A percentile compares a stretch with the other conserved stretches of the same genome.
These are phyloP conservation scores for Drosophila suzukii DNA, from an alignment of 1,140 invertebrate genomes.

Conservation along the genomic window DNA sequence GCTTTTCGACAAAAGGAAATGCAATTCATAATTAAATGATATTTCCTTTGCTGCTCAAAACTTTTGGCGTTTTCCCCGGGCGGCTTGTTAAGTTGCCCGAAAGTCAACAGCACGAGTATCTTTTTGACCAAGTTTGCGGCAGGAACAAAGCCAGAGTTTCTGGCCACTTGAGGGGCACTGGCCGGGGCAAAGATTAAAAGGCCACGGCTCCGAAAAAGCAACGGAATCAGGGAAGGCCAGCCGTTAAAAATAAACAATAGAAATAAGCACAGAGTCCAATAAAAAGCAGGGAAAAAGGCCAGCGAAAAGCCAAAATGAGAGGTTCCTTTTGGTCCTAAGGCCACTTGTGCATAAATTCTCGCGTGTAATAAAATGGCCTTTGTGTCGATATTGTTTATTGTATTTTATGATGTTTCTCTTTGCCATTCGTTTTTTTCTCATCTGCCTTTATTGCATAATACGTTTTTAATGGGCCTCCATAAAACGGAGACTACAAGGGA, in stretches of 20 bases:
- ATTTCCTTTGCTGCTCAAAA: slow-evolving; percentile 16
- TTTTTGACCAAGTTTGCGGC: slow-evolving; percentile 21
- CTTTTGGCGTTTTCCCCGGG: slow-evolving; percentile 47
- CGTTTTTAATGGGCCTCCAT: slow-evolving; percentile 63
- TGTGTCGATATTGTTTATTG: slow-evolving; percentile 72
- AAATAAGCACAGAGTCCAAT: slow-evolving; percentile 41
- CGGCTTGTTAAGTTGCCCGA: slow-evolving; percentile 42
- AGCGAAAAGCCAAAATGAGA: slow-evolving; percentile 22
- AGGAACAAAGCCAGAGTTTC: slow-evolving; percentile 41
- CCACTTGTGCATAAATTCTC: slow-evolving; percentile 62
- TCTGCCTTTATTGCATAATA: slow-evolving; percentile 67
- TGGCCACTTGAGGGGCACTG: slow-evolving; percentile 33
- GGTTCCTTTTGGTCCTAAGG: slow-evolving; percentile 21
- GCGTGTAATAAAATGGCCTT: slow-evolving; percentile 73
- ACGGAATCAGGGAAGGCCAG: slow-evolving; percentile 25
- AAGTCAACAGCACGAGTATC: slow-evolving; percentile 35
- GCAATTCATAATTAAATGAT: slow-evolving; percentile 64
- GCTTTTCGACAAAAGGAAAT: slow-evolving; percentile 18
- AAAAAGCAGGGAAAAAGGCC: slow-evolving; percentile 24
- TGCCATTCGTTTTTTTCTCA: slow-evolving; percentile 25
- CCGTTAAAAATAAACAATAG: slow-evolving; percentile 64
- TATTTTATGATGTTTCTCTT: slow-evolving; percentile 63
- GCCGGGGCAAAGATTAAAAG: slow-evolving; percentile 62
- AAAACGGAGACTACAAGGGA: slow-evolving; percentile 28
- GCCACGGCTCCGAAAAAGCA: slow-evolving; percentile 49